Percentiles rank a stretch among this genome's conserved stretches.
phyloP scores from a whole-genome alignment of 92 coral and sea anemone genomes.

The Umimayanthus chanpuru region DNA sequence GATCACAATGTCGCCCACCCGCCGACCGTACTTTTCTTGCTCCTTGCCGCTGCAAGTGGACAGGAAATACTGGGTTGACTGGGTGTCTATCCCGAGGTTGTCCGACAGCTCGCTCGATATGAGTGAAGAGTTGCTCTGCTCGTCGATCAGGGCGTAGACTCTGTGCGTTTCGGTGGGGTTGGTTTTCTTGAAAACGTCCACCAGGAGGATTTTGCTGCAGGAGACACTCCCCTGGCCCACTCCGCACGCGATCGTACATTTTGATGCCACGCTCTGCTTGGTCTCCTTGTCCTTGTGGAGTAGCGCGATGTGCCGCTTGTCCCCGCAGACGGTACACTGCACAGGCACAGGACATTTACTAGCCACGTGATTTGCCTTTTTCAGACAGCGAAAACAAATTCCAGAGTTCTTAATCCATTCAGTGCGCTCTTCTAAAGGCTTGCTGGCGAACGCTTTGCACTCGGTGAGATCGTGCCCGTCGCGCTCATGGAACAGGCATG shows the following conservation, averaged over 20 bases:
- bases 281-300: constrained; percentile 37
- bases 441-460: constrained; percentile 41
- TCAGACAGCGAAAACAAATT: background rate
- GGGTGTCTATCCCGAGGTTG: constrained; percentile 41
- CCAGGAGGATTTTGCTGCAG: constrained; percentile 35
- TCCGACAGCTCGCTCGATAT: constrained; percentile 53
- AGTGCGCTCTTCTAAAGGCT: constrained; percentile 27
- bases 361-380: constrained; percentile 7
- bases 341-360: constrained; percentile 7
- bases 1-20: constrained; percentile 41
- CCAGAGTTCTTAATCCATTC: background rate
- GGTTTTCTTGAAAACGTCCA: constrained; percentile 10
- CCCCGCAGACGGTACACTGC: constrained; percentile 40
- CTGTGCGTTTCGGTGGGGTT: constrained; percentile 14
- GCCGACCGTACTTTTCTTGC: constrained; percentile 61
- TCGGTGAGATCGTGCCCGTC: constrained; percentile 36
- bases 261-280: constrained; percentile 2
- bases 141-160: constrained; percentile 39
- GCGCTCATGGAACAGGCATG: constrained; percentile 36
- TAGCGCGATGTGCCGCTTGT: constrained; percentile 41
- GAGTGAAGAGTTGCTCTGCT: constrained; percentile 39
- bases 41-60: constrained; percentile 58
- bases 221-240: constrained; percentile 23
- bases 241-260: constrained; percentile 13
- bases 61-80: constrained; percentile 46